A percentile compares a stretch with the other conserved stretches of the same genome.
Conservation (phyloP, 2,797 vertebrate genomes). For the Mormyrops attenuatus region DNA sequence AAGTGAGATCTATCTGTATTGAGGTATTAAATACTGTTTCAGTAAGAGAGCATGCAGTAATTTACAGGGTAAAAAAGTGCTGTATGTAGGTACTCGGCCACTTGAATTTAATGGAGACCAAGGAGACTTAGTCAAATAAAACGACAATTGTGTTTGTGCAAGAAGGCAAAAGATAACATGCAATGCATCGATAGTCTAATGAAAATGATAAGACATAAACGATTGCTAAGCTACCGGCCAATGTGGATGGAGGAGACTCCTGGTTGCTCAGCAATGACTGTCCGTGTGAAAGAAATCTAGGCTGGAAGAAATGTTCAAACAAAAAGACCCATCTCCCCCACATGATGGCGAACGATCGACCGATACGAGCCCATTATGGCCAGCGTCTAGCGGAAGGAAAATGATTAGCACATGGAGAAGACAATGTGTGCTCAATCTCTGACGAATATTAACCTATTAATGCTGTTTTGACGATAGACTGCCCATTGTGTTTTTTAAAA, state of each 20-base stretch:
- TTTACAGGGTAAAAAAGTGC: not conserved
- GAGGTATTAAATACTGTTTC: not conserved
- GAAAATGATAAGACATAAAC: not conserved
- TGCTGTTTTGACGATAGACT: not conserved
- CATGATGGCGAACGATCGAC: not conserved
- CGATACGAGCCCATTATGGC: not conserved
- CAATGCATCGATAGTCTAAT: not conserved
- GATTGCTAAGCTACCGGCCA: not conserved
- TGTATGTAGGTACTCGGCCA: not conserved
- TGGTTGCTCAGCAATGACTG: not conserved
- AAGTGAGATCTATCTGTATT: not conserved
- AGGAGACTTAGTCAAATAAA: not conserved
- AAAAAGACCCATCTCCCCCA: not conserved
- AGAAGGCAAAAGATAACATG: not conserved
- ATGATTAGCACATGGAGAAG: not conserved
- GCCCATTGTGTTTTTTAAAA: not conserved
- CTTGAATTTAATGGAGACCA: not conserved
- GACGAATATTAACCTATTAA: not conserved
- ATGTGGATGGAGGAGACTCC: not conserved
- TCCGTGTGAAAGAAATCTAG: not conserved
- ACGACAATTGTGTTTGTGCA: not conserved
- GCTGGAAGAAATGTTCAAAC: not conserved
- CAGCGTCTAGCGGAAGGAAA: not conserved
- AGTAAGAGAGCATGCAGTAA: not conserved
- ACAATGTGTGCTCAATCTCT: not conserved